Conservation (phyloP, 2,797 vertebrate genomes). For the Iguana delicatissima region DNA sequence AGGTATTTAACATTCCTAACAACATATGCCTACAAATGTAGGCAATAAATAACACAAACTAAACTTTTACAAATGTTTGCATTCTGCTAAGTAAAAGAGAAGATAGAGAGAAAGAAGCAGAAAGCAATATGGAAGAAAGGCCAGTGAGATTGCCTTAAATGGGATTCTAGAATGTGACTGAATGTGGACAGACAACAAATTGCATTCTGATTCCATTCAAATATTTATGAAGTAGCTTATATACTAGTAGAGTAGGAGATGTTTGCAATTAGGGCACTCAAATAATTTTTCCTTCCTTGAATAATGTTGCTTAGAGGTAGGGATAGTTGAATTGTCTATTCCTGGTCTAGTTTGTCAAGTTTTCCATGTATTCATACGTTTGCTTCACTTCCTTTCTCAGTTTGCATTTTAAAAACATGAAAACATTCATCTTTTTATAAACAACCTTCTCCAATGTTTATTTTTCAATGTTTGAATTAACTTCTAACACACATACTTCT, state of each 20-base stretch:
- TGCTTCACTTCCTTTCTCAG: not conserved
- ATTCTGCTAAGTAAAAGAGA: not conserved
- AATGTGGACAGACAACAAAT: not conserved
- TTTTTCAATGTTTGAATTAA: not conserved
- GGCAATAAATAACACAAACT: not conserved
- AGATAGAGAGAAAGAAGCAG: not conserved
- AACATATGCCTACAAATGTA: not conserved
- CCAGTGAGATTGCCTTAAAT: not conserved
- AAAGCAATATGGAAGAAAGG: not conserved
- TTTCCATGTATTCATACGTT: not conserved
- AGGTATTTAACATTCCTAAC: not conserved
- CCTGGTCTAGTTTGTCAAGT: not conserved
- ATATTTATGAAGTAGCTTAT: conserved; percentile 25
- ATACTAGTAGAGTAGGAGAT: not conserved
- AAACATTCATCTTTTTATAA: not conserved
- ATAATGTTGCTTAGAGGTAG: not conserved
- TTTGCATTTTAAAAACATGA: not conserved
- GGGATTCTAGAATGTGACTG: not conserved
- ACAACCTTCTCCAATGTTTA: not conserved
- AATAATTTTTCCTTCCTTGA: not conserved
- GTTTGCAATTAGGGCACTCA: not conserved
- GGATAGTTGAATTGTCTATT: too few relatives aligned
- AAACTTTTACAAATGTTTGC: not conserved
- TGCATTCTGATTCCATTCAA: not conserved
- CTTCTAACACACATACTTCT: not conserved